Conservation (phyloP, 2,113 vertebrate genomes). For the Panthera leo region DNA sequence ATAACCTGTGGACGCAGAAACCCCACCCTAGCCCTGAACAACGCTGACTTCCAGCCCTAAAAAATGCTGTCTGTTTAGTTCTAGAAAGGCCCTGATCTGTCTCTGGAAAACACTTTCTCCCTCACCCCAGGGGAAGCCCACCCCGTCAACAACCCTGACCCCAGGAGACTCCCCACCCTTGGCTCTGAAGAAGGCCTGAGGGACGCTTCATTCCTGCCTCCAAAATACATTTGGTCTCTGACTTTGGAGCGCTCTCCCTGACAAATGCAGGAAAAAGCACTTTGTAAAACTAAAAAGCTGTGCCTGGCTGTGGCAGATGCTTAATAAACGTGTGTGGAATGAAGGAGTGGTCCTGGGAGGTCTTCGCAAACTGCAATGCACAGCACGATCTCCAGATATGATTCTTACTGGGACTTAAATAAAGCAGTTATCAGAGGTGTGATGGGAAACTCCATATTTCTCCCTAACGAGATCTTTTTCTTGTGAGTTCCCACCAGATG, state of each 20-base stretch:
- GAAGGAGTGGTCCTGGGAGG: conserved; percentile 69
- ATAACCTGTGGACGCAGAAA: background rate
- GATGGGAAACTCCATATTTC: conserved; percentile 76
- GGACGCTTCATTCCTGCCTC: background rate
- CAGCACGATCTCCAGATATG: conserved; percentile 56
- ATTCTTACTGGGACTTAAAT: conserved; percentile 73
- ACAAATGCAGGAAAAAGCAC: conserved; percentile 59
- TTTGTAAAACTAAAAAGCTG: conserved; percentile 65
- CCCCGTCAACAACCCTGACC: background rate
- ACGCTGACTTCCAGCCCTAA: background rate
- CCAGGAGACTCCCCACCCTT: too few relatives aligned
- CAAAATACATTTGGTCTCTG: background rate
- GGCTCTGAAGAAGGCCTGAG: background rate
- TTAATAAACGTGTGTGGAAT: conserved; percentile 61
- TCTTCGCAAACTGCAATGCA: conserved; percentile 27
- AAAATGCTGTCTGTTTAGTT: background rate
- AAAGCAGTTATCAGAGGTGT: conserved; percentile 65
- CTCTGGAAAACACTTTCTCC: background rate
- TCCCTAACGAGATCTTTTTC: conserved; percentile 74
- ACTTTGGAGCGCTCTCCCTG: conserved; percentile 30
- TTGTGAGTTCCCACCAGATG: conserved; percentile 55
- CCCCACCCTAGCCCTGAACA: background rate
- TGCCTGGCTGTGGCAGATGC: conserved; percentile 56
- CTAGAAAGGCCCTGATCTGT: background rate
- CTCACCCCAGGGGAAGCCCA: background rate